These are phyloP conservation scores for Mus minutoides DNA, from an alignment of 2,797 vertebrate species.

Conservation along the genomic window DNA sequence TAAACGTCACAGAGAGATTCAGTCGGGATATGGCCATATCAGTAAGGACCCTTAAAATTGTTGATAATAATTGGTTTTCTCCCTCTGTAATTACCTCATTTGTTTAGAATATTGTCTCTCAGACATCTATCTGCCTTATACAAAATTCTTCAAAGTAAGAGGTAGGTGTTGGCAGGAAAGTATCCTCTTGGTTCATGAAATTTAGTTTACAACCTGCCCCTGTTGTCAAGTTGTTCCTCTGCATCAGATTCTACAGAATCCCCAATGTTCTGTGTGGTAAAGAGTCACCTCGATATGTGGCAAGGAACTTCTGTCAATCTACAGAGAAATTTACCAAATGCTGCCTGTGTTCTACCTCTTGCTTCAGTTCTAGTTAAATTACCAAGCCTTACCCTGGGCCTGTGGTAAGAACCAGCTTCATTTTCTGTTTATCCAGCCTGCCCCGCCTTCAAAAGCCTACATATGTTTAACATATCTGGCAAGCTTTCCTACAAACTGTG, in stretches of 20 bases:
- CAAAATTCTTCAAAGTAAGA: not conserved
- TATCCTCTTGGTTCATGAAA: not conserved
- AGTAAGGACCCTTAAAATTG: not conserved
- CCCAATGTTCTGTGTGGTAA: not conserved
- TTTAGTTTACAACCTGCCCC: not conserved
- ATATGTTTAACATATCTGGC: not conserved
- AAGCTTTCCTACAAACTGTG: not conserved
- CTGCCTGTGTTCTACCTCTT: fast-evolving
- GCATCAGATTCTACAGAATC: not conserved
- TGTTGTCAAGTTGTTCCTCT: not conserved
- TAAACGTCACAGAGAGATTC: not conserved
- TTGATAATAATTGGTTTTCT: not conserved
- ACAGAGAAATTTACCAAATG: not conserved
- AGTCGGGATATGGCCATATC: not conserved
- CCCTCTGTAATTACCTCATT: not conserved
- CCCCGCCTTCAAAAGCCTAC: not conserved
- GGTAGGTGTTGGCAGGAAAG: not conserved
- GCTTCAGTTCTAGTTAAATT: not conserved
- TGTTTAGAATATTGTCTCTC: not conserved
- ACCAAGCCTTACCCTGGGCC: not conserved
- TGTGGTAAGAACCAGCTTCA: not conserved
- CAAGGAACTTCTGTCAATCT: not conserved
- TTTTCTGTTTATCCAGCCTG: not conserved
- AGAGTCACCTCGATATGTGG: not conserved
- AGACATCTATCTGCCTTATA: not conserved